These are phyloP conservation scores for Nephrotoma guestfalica DNA, from an alignment of 2,888 invertebrate genomes.

Conservation along the genomic window DNA sequence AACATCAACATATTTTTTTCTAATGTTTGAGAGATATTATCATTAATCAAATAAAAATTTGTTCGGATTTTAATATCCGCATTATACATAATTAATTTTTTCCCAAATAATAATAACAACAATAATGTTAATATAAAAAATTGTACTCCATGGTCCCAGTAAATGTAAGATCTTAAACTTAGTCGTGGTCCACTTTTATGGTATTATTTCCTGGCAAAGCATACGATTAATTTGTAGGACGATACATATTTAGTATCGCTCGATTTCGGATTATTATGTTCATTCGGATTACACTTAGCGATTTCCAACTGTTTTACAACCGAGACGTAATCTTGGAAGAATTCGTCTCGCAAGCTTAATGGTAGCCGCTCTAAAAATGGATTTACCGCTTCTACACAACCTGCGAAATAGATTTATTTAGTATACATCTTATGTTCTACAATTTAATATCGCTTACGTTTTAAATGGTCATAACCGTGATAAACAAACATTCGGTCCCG, in stretches of 20 bases:
- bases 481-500: constrained; percentile 43
- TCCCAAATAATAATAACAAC: background rate
- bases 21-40: background rate
- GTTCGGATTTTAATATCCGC: background rate
- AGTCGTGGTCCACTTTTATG: background rate
- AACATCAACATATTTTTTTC: background rate
- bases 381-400: constrained; percentile 51
- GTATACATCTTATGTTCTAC: constrained; percentile 4
- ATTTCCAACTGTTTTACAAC: constrained; percentile 33
- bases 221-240: constrained; percentile 36
- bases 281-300: constrained; percentile 23
- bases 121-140: background rate
- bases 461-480: constrained; percentile 38
- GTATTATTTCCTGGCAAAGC: constrained; percentile 31
- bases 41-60: background rate
- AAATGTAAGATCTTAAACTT: background rate
- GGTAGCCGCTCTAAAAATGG: constrained; percentile 53
- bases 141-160: background rate
- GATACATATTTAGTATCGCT: constrained; percentile 15
- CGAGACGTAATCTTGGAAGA: constrained; percentile 43
- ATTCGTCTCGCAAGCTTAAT: constrained; percentile 39
- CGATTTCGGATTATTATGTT: background rate
- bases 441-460: constrained; percentile 35
- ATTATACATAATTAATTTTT: background rate
- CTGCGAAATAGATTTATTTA: constrained; percentile 24